Conservation (phyloP, 2,797 vertebrate genomes). For the Schizothorax lantsangensis region DNA sequence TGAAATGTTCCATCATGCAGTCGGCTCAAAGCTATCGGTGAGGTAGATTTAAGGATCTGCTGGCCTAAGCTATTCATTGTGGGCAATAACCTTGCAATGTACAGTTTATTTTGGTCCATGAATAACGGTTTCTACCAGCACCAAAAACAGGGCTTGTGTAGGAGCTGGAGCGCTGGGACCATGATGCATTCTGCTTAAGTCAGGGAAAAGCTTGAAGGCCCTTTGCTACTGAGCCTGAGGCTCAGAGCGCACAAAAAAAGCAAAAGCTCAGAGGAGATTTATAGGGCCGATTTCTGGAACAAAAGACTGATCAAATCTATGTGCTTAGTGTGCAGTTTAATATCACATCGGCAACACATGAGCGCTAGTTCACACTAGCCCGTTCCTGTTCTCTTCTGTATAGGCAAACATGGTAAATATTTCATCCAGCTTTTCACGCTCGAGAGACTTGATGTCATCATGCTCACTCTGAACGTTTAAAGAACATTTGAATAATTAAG, state of each 20-base stretch:
- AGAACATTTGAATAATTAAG: slow-evolving; percentile 58
- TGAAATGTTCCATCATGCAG: slow-evolving; percentile 26
- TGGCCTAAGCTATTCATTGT: slow-evolving; percentile 47
- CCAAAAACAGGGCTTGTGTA: slow-evolving; percentile 35
- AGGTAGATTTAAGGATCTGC: slow-evolving; percentile 45
- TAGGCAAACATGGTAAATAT: slow-evolving; percentile 52
- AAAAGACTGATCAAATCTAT: slow-evolving; percentile 60
- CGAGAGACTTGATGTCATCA: slow-evolving; percentile 41
- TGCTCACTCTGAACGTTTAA: slow-evolving; percentile 31
- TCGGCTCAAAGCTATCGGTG: slow-evolving; percentile 17
- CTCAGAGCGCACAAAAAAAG: slow-evolving; percentile 34
- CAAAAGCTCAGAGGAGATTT: slow-evolving; percentile 51
- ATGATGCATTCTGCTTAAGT: slow-evolving; percentile 42
- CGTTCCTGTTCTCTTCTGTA: slow-evolving; percentile 1
- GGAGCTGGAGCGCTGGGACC: slow-evolving; percentile 27
- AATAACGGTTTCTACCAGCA: slow-evolving; percentile 32
- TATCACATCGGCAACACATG: slow-evolving; percentile 26
- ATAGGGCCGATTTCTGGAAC: slow-evolving; percentile 57
- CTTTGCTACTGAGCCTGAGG: slow-evolving; percentile 38
- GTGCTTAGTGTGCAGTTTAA: slow-evolving; percentile 59
- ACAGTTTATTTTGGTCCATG: slow-evolving; percentile 49
- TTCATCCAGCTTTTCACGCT: slow-evolving; percentile 46
- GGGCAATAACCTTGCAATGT: slow-evolving; percentile 46
- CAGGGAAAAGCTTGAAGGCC: slow-evolving; percentile 40
- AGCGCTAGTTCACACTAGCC: slow-evolving; percentile 5